Evolutionary conservation across 2,888 invertebrate species (phyloP), one percentile per base, ranked within the genome.

Genomic region (Tribolium freemani): DNA sequence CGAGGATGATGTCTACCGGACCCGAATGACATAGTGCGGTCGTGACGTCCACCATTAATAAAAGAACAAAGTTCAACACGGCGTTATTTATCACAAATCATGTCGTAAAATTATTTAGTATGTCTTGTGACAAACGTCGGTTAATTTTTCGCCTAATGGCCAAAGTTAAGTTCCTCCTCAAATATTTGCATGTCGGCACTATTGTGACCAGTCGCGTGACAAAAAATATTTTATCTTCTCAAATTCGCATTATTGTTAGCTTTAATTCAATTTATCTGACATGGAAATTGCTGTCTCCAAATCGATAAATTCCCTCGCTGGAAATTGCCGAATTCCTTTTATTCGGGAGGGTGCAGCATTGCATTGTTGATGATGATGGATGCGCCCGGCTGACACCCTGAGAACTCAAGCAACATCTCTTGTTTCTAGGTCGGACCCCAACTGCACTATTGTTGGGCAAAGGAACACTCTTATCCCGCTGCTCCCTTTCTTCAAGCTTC

Each of bases 351-450:
- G 79, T 79, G 77, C 78, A 79, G 77, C 76, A 71, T 73, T 78
- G 79, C 79, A 80, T 79, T 81, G 79, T 79, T 74, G 77, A 78
- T 69, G 79, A 82, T 82, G 82, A 82, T 82, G 79, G 82, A 82
- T 82, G 82, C 80, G 79, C 78, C 72, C 70, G 71, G 72, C 78
- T 77, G 80, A 79, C 81, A 80, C 78, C 80, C 80, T 82, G 82
- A 82, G 82, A 82, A 82, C 80, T 71, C 74, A 21, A 71, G 73
- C 77, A 75, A 78, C 74, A 74, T 75, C 76, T 75, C 78, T 80
- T 78, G 79, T 80, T 79, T 76, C 76, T 77, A 75, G 68, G 74
- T 73, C 76, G 76, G 69, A 71, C 69, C 76, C 78, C 76, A 76
- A 75, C 70, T 67, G 71, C 68, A 73, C 73, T 50, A 73, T 73